Evolutionary conservation across 2,888 invertebrate genomes (phyloP).

Genomic region (Lasioglossum figueresi): DNA sequence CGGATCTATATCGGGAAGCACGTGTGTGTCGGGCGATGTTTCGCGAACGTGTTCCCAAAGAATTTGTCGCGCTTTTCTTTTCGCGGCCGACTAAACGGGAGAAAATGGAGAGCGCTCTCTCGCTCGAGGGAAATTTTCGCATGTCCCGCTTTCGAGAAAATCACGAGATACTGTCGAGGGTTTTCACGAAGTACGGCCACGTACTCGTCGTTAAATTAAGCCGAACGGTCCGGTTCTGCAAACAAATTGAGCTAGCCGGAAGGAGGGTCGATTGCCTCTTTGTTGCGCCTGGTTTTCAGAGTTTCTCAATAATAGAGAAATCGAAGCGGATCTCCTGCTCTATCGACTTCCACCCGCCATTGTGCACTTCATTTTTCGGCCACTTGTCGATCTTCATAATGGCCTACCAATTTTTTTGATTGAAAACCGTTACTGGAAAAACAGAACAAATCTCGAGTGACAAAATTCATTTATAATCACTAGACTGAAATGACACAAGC

Average conservation of each 20-base stretch:
- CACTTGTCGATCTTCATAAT: constrained; percentile 27
- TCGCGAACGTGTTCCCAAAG: neutral
- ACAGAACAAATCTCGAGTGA: neutral
- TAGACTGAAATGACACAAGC: too few species aligned
- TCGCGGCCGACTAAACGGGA: neutral
- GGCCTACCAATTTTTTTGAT: neutral
- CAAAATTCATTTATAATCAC: neutral
- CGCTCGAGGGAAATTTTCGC: constrained; percentile 56
- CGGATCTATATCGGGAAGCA: neutral
- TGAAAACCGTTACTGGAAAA: neutral
- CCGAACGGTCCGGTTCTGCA: constrained; percentile 69
- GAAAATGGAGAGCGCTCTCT: constrained; percentile 31
- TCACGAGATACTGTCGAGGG: constrained; percentile 57
- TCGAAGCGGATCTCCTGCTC: constrained; percentile 43
- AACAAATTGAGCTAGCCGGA: constrained; percentile 69
- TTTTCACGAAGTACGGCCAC: constrained; percentile 65
- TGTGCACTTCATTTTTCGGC: constrained; percentile 10
- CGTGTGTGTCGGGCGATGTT: constrained; percentile 7
- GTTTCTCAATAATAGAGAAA: constrained; percentile 62
- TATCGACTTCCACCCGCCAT: neutral
- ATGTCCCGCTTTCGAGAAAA: constrained; percentile 58
- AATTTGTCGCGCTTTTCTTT: constrained; percentile 26
- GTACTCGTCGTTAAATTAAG: constrained; percentile 75
- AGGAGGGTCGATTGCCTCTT: constrained; percentile 69
- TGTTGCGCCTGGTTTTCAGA: constrained; percentile 61